Evolutionary conservation across 2,113 vertebrate species (phyloP).

Genomic region (Parus major): DNA sequence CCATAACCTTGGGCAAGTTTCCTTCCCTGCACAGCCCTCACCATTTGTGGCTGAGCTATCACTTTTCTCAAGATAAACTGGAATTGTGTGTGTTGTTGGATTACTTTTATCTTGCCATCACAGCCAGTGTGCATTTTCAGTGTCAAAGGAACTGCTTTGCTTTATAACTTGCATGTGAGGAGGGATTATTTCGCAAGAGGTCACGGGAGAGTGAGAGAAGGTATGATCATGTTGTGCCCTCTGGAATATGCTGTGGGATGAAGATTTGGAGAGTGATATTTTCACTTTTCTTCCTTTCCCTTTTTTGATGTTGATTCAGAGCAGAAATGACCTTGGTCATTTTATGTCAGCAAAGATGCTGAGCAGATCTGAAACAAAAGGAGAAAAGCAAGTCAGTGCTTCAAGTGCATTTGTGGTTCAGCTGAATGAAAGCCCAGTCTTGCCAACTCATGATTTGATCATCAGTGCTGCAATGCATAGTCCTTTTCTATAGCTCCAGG

Average conservation of each 20-base stretch:
- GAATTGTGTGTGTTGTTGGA: constrained; percentile 39
- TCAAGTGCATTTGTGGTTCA: constrained; percentile 44
- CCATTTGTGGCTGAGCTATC: constrained; percentile 50
- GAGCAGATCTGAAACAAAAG: constrained; percentile 54
- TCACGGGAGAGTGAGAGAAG: constrained; percentile 67
- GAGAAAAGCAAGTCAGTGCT: constrained; percentile 15
- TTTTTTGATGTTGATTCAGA: constrained; percentile 60
- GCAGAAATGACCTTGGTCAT: constrained; percentile 44
- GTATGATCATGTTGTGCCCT: not conserved
- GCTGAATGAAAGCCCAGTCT: constrained; percentile 37
- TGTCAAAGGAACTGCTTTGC: constrained; percentile 53
- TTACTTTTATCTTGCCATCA: constrained; percentile 69
- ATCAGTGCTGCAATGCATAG: not conserved
- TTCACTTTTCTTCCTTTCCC: constrained; percentile 10
- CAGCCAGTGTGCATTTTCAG: not conserved
- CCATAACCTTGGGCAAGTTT: not conserved
- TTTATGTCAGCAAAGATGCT: constrained; percentile 46
- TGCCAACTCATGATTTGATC: constrained; percentile 61
- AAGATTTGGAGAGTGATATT: constrained; percentile 22
- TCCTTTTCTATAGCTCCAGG: constrained; percentile 33
- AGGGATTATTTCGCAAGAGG: constrained; percentile 62
- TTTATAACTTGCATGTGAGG: constrained; percentile 9
- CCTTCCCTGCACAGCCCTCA: not conserved
- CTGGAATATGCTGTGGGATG: constrained; percentile 6
- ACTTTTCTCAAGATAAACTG: constrained; percentile 70